Percentiles rank a stretch among this genome's conserved stretches.
Evolutionary conservation across 2,888 invertebrate species (phyloP).

Genomic region (Drosophila anomalata): DNA sequence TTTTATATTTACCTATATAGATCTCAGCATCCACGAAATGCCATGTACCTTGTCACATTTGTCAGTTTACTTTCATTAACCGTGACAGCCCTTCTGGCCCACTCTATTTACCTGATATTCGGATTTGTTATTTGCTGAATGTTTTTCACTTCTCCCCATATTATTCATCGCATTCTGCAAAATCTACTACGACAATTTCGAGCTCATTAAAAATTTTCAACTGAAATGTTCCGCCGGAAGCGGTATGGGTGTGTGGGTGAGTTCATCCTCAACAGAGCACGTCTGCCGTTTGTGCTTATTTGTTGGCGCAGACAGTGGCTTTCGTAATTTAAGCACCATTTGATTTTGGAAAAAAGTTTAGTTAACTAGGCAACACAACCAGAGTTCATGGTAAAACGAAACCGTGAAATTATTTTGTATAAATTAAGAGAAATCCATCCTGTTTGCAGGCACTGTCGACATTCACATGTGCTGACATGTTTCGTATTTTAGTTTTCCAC

Average conservation of each 20-base stretch:
- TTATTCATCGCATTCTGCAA: conserved; percentile 15
- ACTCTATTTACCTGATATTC: conserved; percentile 34
- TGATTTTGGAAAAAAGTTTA: not conserved
- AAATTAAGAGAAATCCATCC: conserved; percentile 5
- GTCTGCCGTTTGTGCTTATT: conserved; percentile 37
- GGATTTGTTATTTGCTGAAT: conserved; percentile 32
- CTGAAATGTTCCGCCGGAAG: conserved; percentile 78
- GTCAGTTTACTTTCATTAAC: conserved; percentile 12
- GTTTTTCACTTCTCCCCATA: conserved; percentile 23
- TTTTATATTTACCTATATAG: not conserved
- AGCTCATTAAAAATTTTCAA: conserved; percentile 80
- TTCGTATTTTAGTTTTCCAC: conserved; percentile 65
- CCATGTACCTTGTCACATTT: conserved; percentile 14
- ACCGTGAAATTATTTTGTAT: not conserved
- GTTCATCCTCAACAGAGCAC: conserved; percentile 33
- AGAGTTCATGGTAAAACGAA: not conserved
- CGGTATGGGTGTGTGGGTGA: conserved; percentile 28
- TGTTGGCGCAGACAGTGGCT: conserved; percentile 51
- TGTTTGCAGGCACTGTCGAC: conserved; percentile 16
- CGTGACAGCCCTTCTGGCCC: conserved; percentile 2
- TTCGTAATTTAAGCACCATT: conserved; percentile 17
- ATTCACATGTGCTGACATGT: conserved; percentile 24
- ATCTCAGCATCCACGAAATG: conserved; percentile 1
- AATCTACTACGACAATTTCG: conserved; percentile 54
- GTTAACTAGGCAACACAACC: not conserved